A percentile compares a stretch with the other conserved stretches of the same genome.
These are phyloP conservation scores for Scolopax rusticola DNA, from an alignment of 2,797 vertebrate genomes.

Conservation along the genomic window DNA sequence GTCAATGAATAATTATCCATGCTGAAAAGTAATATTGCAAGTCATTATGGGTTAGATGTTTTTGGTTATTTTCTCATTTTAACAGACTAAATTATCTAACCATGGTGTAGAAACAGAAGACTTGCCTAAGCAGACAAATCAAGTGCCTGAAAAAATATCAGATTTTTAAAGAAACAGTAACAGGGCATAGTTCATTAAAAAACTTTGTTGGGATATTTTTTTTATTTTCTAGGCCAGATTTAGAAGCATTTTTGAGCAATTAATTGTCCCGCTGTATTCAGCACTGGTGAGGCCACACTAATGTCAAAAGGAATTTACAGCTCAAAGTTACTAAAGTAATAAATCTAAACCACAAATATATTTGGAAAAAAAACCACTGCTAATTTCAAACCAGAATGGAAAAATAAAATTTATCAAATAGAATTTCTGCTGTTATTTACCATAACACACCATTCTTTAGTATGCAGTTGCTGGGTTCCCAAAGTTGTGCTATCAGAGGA, in stretches of 20 bases:
- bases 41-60: background rate
- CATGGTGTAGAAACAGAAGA: background rate
- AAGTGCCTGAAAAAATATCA: background rate
- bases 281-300: background rate
- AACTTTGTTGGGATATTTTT: background rate
- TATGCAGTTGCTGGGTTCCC: background rate
- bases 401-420: background rate
- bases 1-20: constrained; percentile 7
- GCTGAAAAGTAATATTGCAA: constrained; percentile 8
- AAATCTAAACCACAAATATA: background rate
- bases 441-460: background rate
- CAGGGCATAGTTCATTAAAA: background rate
- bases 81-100: background rate
- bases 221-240: background rate
- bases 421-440: background rate
- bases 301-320: background rate
- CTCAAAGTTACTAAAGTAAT: background rate
- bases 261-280: too few species aligned
- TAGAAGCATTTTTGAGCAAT: background rate
- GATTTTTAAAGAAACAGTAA: background rate
- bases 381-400: background rate
- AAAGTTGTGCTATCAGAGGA: background rate
- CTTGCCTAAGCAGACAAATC: background rate
- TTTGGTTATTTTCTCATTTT: constrained; percentile 19
- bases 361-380: background rate